Evolutionary conservation across 2,797 vertebrate genomes (phyloP).

Genomic region (Cyclopterus lumpus): DNA sequence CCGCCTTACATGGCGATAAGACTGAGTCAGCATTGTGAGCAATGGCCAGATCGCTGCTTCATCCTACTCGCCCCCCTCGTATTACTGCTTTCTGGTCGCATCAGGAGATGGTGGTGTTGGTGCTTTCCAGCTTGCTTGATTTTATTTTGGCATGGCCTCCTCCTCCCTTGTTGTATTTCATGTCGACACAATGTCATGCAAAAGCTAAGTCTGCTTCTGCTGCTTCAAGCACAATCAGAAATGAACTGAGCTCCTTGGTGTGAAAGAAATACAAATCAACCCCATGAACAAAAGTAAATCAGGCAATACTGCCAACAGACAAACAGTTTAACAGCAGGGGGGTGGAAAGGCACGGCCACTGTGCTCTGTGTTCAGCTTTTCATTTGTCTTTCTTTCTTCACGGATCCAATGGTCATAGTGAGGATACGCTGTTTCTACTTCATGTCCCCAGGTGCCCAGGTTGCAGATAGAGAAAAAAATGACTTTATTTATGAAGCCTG

Average conservation of each 20-base stretch:
- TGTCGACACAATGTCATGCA: background rate
- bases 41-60: slow-evolving; percentile 45
- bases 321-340: slow-evolving; percentile 27
- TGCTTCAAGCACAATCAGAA: slow-evolving; percentile 13
- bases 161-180: slow-evolving; percentile 11
- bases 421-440: slow-evolving; percentile 23
- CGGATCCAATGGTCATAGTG: slow-evolving; percentile 4
- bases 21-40: slow-evolving; percentile 67
- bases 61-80: slow-evolving; percentile 13
- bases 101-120: slow-evolving; percentile 11
- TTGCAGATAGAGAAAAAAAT: background rate
- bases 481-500: slow-evolving; percentile 15
- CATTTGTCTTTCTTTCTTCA: slow-evolving; percentile 10
- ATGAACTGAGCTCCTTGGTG: background rate
- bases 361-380: slow-evolving; percentile 4
- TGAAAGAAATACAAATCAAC: slow-evolving; percentile 1
- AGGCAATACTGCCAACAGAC: background rate
- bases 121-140: slow-evolving; percentile 4
- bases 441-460: slow-evolving; percentile 20
- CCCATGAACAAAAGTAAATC: slow-evolving; percentile 31
- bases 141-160: slow-evolving; percentile 10
- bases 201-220: slow-evolving; percentile 9
- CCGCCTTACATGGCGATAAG: slow-evolving; percentile 54
- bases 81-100: slow-evolving; percentile 26
- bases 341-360: background rate